Conservation (phyloP, 1,140 invertebrate species). For the Andrena cerasifolii region DNA sequence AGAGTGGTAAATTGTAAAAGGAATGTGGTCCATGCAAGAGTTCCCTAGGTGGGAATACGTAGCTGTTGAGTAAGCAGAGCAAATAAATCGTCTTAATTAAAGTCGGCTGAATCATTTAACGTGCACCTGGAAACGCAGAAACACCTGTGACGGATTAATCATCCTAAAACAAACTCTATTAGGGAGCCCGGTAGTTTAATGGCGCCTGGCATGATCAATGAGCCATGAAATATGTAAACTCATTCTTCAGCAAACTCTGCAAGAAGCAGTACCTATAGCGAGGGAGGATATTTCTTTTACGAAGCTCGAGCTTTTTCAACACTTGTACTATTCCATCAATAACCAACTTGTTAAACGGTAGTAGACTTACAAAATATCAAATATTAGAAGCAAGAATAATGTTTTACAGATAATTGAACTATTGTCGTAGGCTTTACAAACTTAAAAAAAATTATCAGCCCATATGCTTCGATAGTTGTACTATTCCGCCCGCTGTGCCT, state of each 20-base stretch:
- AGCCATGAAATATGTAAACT: not conserved
- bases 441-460: too few species aligned
- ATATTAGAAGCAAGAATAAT: too few species aligned
- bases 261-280: too few species aligned
- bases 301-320: not conserved
- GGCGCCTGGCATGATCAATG: not conserved
- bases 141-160: conserved; percentile 40
- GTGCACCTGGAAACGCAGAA: conserved; percentile 9
- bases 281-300: not conserved
- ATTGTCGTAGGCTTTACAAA: too few species aligned
- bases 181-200: not conserved
- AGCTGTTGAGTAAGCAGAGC: not conserved
- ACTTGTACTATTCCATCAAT: not conserved
- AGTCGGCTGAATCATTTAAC: not conserved
- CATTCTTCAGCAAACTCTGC: not conserved
- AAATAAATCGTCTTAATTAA: not conserved
- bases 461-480: too few species aligned
- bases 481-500: too few species aligned
- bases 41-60: not conserved
- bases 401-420: too few species aligned
- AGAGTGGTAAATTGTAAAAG: not conserved
- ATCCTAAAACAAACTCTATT: not conserved
- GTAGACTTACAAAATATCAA: too few species aligned
- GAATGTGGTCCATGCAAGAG: not conserved
- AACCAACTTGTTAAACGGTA: too few species aligned